Evolutionary conservation across 2,113 vertebrate genomes (phyloP).

Genomic region (Rana temporaria): DNA sequence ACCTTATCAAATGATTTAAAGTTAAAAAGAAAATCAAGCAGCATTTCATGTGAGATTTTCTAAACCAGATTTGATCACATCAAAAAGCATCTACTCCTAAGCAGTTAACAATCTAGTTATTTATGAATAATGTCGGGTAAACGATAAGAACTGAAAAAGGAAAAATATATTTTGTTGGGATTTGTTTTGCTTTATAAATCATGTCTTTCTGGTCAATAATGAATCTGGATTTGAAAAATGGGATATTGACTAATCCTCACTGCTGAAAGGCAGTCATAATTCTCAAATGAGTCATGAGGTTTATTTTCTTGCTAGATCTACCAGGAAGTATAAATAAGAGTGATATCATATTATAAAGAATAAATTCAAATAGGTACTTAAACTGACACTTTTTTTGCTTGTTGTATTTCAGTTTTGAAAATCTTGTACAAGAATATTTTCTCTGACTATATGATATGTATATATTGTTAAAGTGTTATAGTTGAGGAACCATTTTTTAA

Average conservation of each 20-base stretch:
- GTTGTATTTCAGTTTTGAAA: conserved; percentile 28
- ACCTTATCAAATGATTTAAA: not conserved
- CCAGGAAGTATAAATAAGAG: conserved; percentile 52
- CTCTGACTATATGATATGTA: not conserved
- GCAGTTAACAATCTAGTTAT: conserved; percentile 47
- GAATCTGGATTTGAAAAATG: conserved; percentile 57
- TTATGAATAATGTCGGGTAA: conserved; percentile 48
- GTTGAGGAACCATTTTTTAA: too few species aligned
- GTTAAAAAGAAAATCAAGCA: not conserved
- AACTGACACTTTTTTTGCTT: conserved; percentile 28
- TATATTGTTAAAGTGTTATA: too few species aligned
- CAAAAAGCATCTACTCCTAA: conserved; percentile 15
- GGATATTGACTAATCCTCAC: conserved; percentile 57
- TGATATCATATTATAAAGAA: conserved; percentile 50
- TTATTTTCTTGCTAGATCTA: conserved; percentile 52
- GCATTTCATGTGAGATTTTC: conserved; percentile 2
- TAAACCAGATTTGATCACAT: conserved; percentile 28
- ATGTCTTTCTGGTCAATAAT: conserved; percentile 52
- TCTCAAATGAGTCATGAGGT: conserved; percentile 57
- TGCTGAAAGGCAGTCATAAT: conserved; percentile 57
- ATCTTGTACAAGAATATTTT: not conserved
- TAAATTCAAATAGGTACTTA: conserved; percentile 52
- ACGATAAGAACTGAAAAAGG: conserved; percentile 37
- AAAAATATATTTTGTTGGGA: conserved; percentile 32
- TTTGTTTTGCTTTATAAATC: conserved; percentile 51